Percentiles rank a stretch among this genome's conserved stretches.
These are phyloP conservation scores for Struthio camelus DNA, from an alignment of 2,113 vertebrate species.

Conservation along the genomic window DNA sequence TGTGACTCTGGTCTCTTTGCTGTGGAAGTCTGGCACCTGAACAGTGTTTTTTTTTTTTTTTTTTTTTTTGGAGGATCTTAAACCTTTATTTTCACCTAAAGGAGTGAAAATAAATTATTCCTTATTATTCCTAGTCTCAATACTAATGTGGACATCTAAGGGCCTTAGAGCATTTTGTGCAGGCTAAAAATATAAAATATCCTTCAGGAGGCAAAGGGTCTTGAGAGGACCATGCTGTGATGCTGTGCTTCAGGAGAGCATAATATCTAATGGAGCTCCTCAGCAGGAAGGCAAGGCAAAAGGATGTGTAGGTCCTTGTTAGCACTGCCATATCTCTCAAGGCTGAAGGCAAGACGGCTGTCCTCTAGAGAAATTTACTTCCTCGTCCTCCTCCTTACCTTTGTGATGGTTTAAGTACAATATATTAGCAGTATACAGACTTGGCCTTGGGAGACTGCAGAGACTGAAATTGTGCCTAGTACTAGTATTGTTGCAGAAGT, in stretches of 20 bases:
- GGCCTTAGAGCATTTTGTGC: neutral
- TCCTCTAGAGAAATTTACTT: neutral
- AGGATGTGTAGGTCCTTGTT: neutral
- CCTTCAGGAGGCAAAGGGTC: neutral
- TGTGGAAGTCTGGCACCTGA: neutral
- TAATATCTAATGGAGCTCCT: neutral
- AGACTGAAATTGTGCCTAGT: neutral
- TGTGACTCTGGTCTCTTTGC: neutral
- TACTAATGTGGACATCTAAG: no score
- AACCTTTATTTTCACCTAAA: neutral
- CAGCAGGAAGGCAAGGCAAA: neutral
- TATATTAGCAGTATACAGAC: neutral
- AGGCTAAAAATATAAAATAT: neutral
- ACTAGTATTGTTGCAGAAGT: neutral
- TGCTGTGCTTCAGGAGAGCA: neutral
- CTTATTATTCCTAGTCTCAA: neutral
- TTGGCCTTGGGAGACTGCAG: neutral
- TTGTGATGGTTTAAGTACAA: neutral
- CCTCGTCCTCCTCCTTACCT: neutral
- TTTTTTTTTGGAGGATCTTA: neutral
- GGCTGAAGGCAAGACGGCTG: neutral
- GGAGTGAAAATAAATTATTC: no score
- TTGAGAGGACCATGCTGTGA: fast-evolving
- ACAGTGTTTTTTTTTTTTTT: no score
- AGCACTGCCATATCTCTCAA: neutral